Conservation (phyloP, 2,113 vertebrate genomes). For the Eleginops maclovinus region DNA sequence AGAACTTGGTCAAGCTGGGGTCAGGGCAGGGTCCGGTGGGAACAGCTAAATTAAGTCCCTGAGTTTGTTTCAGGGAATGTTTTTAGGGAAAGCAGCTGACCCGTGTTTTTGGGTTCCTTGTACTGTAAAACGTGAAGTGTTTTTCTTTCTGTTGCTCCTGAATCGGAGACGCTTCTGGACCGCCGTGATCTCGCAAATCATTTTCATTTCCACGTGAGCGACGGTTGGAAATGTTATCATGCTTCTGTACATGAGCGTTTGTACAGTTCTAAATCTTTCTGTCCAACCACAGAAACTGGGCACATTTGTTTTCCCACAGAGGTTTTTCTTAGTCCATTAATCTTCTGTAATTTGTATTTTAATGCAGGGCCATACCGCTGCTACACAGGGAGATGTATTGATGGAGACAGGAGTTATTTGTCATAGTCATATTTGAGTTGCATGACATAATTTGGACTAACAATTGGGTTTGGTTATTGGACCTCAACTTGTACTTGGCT, state of each 20-base stretch:
- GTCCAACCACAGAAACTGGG: slow-evolving; percentile 60
- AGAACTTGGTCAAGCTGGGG: slow-evolving; percentile 71
- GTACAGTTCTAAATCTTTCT: slow-evolving; percentile 39
- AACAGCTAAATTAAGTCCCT: slow-evolving; percentile 81
- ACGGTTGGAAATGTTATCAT: slow-evolving; percentile 61
- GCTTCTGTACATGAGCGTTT: slow-evolving; percentile 42
- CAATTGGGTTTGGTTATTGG: background rate
- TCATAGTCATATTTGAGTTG: background rate
- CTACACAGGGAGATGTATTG: slow-evolving; percentile 26
- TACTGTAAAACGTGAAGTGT: slow-evolving; percentile 78
- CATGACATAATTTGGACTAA: slow-evolving; percentile 13
- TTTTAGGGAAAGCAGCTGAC: slow-evolving; percentile 81
- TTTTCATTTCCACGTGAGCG: slow-evolving; percentile 36
- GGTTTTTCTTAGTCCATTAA: slow-evolving; percentile 48
- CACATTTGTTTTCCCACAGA: slow-evolving; percentile 61
- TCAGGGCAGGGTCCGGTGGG: slow-evolving; percentile 80
- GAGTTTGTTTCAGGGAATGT: slow-evolving; percentile 84
- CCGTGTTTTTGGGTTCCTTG: slow-evolving; percentile 78
- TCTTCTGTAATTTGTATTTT: slow-evolving; percentile 41
- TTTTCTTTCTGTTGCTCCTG: slow-evolving; percentile 65
- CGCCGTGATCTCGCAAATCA: slow-evolving; percentile 47
- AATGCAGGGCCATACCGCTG: slow-evolving; percentile 27
- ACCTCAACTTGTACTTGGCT: no score
- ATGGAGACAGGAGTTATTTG: slow-evolving; percentile 3
- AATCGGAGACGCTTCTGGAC: slow-evolving; percentile 41